Evolutionary conservation across 2,888 invertebrate species (phyloP), one percentile per base, ranked within the genome.

Genomic region (Acanthacorydalis orientalis): DNA sequence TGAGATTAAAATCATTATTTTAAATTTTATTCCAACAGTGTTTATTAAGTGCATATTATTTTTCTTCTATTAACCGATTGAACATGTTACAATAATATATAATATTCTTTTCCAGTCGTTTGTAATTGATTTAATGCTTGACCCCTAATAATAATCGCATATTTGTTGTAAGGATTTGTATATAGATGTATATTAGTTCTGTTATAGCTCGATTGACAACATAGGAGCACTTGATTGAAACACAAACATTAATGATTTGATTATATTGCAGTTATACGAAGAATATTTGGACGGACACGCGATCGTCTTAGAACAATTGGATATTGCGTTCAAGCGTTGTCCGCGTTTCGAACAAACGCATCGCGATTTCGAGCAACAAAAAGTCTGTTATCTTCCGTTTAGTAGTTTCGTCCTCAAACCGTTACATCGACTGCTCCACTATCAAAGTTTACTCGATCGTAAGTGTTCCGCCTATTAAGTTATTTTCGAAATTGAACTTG

Each of bases 361-460:
- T 64, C 73, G 79, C 47, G 81, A 80, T 54, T 87, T 90, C 64
- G 89, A 90, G 63, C 73, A 78, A 48, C 82, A 84, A 61, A 87
- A 85, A 66, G 77, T 85, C 44, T 90, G 89, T 64, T 90, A 90
- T 60, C 70, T 95, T 54, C 92, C 87, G 2, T 73, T 92, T 47
- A 80, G 83, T 43, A 82, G 83, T 51, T 79, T 91, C 59, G 73
- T 91, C 32, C 68, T 87, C 49, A 85, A 86, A 61, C 87, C 89
- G 10, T 72, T 89, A n/a, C 82, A 83, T 65, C 74, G 95, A 47
- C 69, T 92, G 54, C 69, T 90, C 49, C 90, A 92, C 63, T 90
- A 92, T 66, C 78, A 82, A 61, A 70, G 75, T 58, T 68, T 88
- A 60, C 67, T 90, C 51, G 80, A 85, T 63, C 72, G 86, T 84